These are phyloP conservation scores for Calidris pugnax DNA, from an alignment of 2,113 vertebrate genomes.

Conservation along the genomic window DNA sequence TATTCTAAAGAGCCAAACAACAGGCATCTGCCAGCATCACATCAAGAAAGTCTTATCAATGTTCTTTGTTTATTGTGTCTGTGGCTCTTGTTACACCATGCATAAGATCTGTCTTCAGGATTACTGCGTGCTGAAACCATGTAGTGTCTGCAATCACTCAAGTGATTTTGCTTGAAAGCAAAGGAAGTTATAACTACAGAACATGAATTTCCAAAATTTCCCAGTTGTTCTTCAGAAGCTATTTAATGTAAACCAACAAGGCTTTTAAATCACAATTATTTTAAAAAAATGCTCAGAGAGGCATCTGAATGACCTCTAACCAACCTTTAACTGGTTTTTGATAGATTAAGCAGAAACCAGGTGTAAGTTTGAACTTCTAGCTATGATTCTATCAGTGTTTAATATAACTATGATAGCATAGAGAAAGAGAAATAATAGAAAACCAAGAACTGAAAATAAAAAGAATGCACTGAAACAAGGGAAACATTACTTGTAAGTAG, in stretches of 20 bases:
- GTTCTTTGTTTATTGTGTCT: neutral
- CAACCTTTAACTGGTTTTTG: neutral
- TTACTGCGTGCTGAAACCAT: neutral
- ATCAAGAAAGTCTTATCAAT: neutral
- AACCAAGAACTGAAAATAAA: neutral
- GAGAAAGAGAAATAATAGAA: neutral
- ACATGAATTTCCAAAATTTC: neutral
- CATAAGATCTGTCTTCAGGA: neutral
- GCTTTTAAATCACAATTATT: neutral
- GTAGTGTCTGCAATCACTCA: neutral
- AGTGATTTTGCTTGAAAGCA: neutral
- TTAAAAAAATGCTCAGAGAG: neutral
- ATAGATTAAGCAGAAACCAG: neutral
- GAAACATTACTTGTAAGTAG: neutral
- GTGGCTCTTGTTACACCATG: rapidly evolving
- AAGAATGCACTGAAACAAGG: neutral
- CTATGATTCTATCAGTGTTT: neutral
- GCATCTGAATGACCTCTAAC: neutral
- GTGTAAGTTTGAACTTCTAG: neutral
- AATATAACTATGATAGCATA: neutral
- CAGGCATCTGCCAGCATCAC: neutral
- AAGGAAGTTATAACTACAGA: neutral
- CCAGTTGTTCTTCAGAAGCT: neutral
- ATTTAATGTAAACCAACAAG: neutral
- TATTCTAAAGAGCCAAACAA: neutral